Conservation (phyloP, 2,797 vertebrate genomes). For the Babyrousa celebensis region DNA sequence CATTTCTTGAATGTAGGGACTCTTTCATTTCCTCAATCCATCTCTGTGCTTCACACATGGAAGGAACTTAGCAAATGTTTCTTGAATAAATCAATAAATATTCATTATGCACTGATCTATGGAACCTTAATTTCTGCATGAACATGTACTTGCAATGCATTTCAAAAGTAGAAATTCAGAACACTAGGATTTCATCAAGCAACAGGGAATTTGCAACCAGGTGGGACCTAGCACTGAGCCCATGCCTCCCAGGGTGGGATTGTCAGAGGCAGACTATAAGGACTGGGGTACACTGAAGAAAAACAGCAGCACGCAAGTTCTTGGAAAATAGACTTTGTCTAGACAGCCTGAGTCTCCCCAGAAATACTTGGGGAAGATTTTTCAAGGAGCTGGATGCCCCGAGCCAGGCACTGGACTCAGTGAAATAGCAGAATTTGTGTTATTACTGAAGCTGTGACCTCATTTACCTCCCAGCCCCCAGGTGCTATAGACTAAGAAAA, state of each 20-base stretch:
- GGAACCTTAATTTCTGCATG: background rate
- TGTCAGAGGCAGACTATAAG: background rate
- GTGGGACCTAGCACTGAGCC: background rate
- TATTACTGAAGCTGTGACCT: background rate
- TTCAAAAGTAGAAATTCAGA: background rate
- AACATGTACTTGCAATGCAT: background rate
- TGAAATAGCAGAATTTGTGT: background rate
- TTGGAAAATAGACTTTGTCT: background rate
- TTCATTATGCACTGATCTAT: background rate
- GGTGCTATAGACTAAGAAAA: background rate
- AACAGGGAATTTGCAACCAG: background rate
- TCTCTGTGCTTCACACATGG: background rate
- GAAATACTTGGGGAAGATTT: background rate
- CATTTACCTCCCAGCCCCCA: background rate
- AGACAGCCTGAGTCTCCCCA: too few species aligned
- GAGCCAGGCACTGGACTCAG: background rate
- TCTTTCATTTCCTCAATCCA: background rate
- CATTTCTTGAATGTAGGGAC: background rate
- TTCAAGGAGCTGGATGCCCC: background rate
- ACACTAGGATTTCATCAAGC: background rate
- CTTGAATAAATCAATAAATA: background rate
- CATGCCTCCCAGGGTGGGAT: too few species aligned
- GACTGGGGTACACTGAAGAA: accelerated
- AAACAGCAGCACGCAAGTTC: background rate
- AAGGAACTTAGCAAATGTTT: background rate